A percentile compares a stretch with the other conserved stretches of the same genome.
Conservation (phyloP, 2,888 invertebrate species). For the Habroteleia sp. region DNA sequence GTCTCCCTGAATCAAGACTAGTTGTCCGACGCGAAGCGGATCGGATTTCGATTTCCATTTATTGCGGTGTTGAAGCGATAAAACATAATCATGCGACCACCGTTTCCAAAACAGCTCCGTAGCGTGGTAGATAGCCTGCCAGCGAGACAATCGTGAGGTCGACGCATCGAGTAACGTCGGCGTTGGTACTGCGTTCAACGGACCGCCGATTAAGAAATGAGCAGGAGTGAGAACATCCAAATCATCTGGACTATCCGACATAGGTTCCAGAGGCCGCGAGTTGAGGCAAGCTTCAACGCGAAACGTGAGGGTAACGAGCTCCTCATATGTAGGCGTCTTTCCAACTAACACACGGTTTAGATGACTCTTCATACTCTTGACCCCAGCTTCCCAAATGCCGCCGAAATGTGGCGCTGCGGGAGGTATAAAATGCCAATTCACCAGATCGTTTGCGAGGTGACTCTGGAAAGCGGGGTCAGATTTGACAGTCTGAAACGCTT, state of each 20-base stretch:
- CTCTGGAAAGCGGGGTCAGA: too few relatives aligned
- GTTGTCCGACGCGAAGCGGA: neutral
- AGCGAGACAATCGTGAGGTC: neutral
- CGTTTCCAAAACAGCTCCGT: neutral
- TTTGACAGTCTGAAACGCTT: too few relatives aligned
- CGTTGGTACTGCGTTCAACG: neutral
- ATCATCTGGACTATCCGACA: neutral
- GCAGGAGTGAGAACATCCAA: neutral
- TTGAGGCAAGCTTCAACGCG: conserved; percentile 2
- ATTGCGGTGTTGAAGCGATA: neutral
- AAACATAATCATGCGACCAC: neutral
- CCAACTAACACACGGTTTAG: neutral
- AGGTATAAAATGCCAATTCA: too few relatives aligned
- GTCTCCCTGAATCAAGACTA: neutral
- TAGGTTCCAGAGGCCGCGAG: neutral
- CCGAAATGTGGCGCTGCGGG: too few relatives aligned
- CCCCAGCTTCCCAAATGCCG: too few relatives aligned
- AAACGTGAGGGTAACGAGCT: neutral
- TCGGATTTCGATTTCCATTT: neutral
- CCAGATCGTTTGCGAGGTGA: too few relatives aligned
- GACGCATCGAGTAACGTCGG: too few relatives aligned
- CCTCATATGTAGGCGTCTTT: neutral
- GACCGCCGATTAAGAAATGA: neutral
- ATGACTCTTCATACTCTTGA: too few relatives aligned
- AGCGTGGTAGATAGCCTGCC: neutral